A percentile compares a stretch with the other conserved stretches of the same genome.
Evolutionary conservation across 2,888 invertebrate genomes (phyloP).

Genomic region (Lepidonotus clava): DNA sequence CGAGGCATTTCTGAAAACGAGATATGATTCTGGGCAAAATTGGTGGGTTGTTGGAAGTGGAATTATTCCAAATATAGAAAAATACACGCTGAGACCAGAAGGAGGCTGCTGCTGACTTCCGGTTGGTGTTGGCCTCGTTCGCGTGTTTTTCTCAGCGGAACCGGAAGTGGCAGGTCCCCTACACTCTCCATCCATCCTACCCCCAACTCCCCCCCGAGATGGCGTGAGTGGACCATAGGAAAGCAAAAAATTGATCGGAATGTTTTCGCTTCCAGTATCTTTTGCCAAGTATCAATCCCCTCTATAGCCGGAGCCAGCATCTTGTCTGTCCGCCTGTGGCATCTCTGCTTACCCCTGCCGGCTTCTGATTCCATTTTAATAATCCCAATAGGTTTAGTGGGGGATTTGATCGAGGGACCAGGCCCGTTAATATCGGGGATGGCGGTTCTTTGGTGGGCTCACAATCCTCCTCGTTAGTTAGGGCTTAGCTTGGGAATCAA

Average conservation of each 20-base stretch:
- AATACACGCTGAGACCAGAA: background rate
- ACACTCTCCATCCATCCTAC: too few species aligned
- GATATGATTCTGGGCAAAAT: too few species aligned
- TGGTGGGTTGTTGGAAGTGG: too few species aligned
- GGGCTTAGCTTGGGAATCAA: background rate
- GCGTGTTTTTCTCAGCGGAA: background rate
- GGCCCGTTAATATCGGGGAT: background rate
- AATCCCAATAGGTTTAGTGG: background rate
- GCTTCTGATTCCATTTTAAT: background rate
- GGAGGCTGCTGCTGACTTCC: background rate
- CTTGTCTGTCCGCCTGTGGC: too few species aligned
- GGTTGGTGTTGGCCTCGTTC: background rate
- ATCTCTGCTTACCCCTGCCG: background rate
- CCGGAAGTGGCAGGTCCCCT: slow-evolving; percentile 5
- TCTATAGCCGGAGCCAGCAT: too few species aligned
- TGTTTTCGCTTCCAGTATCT: background rate
- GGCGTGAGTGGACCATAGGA: slow-evolving; percentile 11
- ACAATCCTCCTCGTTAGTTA: too few species aligned
- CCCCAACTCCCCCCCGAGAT: background rate
- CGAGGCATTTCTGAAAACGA: too few species aligned
- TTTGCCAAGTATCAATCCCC: background rate
- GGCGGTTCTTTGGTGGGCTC: background rate
- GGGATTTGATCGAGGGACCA: background rate
- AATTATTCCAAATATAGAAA: background rate
- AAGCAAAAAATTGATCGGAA: background rate